Evolutionary conservation across 2,888 invertebrate genomes (phyloP).

Genomic region (Vanessa cardui): DNA sequence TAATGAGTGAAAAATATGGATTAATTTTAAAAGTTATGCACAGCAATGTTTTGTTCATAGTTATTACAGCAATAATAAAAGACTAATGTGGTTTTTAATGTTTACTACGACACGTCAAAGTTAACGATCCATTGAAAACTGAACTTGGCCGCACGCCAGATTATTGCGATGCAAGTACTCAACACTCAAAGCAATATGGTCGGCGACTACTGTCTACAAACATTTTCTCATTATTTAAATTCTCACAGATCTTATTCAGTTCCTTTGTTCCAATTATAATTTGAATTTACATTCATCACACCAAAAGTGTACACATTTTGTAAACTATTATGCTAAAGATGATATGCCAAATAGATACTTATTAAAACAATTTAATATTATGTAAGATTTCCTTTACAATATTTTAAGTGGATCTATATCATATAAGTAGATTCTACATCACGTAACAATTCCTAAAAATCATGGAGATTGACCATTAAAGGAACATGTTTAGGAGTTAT

Average conservation of each 20-base stretch:
- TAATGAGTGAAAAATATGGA: neutral
- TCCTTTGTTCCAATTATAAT: constrained; percentile 21
- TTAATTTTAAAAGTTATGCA: neutral
- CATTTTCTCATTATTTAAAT: constrained; percentile 18
- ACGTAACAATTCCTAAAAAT: no score
- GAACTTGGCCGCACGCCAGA: constrained; percentile 67
- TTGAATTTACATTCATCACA: constrained; percentile 9
- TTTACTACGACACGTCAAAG: constrained; percentile 24
- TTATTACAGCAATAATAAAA: neutral
- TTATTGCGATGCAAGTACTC: constrained; percentile 8
- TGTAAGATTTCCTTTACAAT: no score
- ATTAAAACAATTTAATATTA: no score
- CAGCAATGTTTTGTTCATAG: no score
- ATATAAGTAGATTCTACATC: no score
- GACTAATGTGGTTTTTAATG: neutral
- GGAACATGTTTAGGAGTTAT: neutral
- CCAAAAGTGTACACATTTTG: constrained; percentile 9
- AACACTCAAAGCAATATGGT: constrained; percentile 5
- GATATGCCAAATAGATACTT: no score
- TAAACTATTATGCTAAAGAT: no score
- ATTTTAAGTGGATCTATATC: no score
- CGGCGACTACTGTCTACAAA: neutral
- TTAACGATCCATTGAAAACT: constrained; percentile 65
- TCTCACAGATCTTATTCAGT: constrained; percentile 17
- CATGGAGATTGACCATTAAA: neutral